Base-by-base conservation (phyloP, 2,888 invertebrate genomes). In the Punctoribates punctum region DNA sequence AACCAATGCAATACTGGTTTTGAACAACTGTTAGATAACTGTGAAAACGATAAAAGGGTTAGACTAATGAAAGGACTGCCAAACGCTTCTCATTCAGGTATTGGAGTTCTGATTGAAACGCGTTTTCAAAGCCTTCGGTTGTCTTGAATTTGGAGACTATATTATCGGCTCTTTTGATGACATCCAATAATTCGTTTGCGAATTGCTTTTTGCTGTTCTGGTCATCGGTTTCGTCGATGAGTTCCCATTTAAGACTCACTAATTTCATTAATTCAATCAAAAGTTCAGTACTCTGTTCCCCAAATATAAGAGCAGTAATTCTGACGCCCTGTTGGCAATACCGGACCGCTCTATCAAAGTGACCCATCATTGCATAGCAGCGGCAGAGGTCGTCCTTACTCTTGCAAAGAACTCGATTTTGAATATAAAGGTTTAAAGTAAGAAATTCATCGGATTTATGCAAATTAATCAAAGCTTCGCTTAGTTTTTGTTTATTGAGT, bases 331-430 rank as follows among this genome's bases (percentile, higher is more conserved):
- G 75, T 15, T 42, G 5, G 11, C 70, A 73, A 65, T 75, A 75
- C 34, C 34, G 67, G 38, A 51, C 34, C 4, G 77, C 75, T 29
- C 62, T 67, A 13, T 75, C 75, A 51, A 57, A 62, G 54, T 77
- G 77, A 75, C 77, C 77, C 77, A 77, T 77, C 20, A 48, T 15
- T 46, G 72, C 54, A 29, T 74, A 67, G 29, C 77, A 77, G 13
- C 75, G 51, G 25, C 42, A 67, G 8, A 77, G n/a, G 25, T 75
- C 46, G n/a, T 57, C 48, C 57, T 74, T 77, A 46, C 34, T 20
- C 25, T 72, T 48, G 27, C 57, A 23, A 13, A 75, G 34, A 9
- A 57, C 3, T 23, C 38, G 54, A 34, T 77, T 77, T 38, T 60
- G 54, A 34, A 57, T 38, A 51, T 75, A 75, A 3, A 77, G 54